These are phyloP conservation scores for Urosaurus nigricauda DNA, from an alignment of 2,797 vertebrate genomes.

Conservation along the genomic window DNA sequence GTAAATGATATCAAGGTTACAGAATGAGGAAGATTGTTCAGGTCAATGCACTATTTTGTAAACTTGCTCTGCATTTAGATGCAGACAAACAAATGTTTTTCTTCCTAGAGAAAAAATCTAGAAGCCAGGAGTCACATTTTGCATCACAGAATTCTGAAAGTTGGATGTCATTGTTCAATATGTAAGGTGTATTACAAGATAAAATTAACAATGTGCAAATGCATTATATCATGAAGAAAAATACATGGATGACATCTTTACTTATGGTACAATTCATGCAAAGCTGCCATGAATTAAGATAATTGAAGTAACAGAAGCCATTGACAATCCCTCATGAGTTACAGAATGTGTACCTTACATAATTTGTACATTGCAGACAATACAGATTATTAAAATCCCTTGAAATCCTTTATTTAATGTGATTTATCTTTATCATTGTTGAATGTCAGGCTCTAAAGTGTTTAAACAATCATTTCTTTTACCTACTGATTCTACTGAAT, in stretches of 20 bases:
- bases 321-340: neutral
- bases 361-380: neutral
- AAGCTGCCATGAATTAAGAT: neutral
- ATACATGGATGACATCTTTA: neutral
- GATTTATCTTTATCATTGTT: neutral
- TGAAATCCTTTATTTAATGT: neutral
- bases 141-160: constrained; percentile 20
- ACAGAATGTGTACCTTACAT: neutral
- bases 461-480: neutral
- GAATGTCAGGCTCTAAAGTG: neutral
- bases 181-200: constrained; percentile 5
- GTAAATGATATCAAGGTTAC: neutral
- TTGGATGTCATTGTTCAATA: neutral
- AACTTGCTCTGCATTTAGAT: neutral
- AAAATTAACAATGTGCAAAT: neutral
- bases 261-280: constrained; percentile 27
- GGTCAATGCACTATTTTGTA: constrained; percentile 24
- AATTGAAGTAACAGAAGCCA: constrained; percentile 5
- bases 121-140: constrained; percentile 8
- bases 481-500: neutral
- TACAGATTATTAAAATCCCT: neutral
- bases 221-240: constrained; percentile 22
- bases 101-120: constrained; percentile 23
- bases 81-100: neutral
- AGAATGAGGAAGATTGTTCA: neutral